phyloP scores from a whole-genome alignment of 1,140 invertebrate genomes.

The Caenorhabditis brenneri region DNA sequence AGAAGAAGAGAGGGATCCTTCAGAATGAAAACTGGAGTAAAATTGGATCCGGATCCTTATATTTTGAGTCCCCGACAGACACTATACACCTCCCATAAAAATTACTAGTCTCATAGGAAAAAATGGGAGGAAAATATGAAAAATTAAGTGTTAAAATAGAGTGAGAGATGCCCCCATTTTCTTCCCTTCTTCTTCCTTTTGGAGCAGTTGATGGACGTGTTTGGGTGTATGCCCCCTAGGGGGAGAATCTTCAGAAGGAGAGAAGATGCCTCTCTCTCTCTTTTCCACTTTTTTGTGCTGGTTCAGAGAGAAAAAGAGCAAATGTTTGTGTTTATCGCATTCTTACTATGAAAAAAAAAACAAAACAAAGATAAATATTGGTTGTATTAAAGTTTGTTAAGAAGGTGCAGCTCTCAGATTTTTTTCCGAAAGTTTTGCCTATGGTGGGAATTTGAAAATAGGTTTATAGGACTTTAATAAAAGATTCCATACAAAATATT shows the following conservation, averaged over 20 bases:
- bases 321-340: neutral
- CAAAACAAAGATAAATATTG: neutral
- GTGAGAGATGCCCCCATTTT: neutral
- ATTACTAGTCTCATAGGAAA: neutral
- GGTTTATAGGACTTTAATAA: too few species aligned
- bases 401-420: too few species aligned
- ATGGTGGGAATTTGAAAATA: too few species aligned
- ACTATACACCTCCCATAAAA: too few species aligned
- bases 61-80: too few species aligned
- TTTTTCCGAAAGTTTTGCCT: too few species aligned
- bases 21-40: too few species aligned
- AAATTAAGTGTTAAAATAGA: conserved; percentile 11
- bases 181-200: neutral
- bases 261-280: neutral
- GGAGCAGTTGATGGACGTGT: neutral
- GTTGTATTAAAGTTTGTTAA: too few species aligned
- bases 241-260: too few species aligned
- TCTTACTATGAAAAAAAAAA: neutral
- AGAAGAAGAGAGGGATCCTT: neutral
- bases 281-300: neutral
- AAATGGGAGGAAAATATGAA: neutral
- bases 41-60: too few species aligned
- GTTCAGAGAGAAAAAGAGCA: neutral
- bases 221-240: neutral
- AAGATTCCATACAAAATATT: too few species aligned